Evolutionary conservation across 1,140 invertebrate genomes (phyloP).

Genomic region (Anastrepha obliqua): DNA sequence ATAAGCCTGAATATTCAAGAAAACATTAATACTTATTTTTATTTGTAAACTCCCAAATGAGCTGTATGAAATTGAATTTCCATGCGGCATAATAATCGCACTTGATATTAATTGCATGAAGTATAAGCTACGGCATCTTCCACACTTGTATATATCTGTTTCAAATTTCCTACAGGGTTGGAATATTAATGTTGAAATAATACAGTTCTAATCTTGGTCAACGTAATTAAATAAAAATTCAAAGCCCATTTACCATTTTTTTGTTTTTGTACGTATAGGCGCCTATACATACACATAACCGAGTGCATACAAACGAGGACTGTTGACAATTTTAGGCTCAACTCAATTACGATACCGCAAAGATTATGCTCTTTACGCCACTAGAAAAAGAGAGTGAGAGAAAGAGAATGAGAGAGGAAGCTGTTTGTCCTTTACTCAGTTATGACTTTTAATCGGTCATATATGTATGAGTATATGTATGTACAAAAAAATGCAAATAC

Average conservation of each 20-base stretch:
- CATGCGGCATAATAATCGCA: too few species aligned
- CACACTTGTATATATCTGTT: too few species aligned
- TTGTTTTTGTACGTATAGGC: background rate
- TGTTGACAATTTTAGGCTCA: slow-evolving; percentile 23
- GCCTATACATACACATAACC: background rate
- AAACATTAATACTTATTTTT: too few species aligned
- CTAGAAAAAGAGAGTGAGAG: background rate
- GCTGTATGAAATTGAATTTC: too few species aligned
- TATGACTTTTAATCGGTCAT: background rate
- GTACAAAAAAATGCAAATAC: background rate
- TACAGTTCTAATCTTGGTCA: slow-evolving; percentile 13
- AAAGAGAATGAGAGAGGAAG: background rate
- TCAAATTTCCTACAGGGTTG: background rate
- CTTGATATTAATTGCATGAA: background rate
- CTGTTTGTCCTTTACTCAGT: background rate
- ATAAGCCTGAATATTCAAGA: too few species aligned
- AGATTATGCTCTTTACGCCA: background rate
- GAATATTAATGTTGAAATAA: background rate
- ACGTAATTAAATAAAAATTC: slow-evolving; percentile 10
- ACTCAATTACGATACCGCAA: background rate
- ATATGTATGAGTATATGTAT: background rate
- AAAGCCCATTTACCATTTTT: background rate
- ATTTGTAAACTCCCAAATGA: too few species aligned
- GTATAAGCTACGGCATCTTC: background rate
- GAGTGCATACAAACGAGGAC: background rate